Evolutionary conservation across 2,113 vertebrate species (phyloP), one percentile per base, ranked within the genome.

Genomic region (Otolemur garnettii): DNA sequence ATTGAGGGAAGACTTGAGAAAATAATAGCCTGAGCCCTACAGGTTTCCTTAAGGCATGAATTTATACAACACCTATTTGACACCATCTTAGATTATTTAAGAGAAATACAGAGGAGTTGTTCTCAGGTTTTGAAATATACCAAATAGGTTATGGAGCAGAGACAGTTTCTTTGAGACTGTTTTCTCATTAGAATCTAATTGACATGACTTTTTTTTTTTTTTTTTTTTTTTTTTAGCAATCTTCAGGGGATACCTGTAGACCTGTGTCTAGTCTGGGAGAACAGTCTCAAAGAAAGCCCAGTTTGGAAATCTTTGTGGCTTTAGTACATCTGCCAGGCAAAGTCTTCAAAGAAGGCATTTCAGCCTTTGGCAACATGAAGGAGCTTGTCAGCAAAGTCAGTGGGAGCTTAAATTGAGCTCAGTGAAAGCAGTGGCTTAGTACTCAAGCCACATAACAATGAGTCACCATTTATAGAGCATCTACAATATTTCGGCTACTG

Each of bases 61-160:
- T 33, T 69, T 21, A 57, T 19, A 87, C 59, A 90, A 35, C 21
- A 74, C 28, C 8, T 62, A 74, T 74, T 77, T 82, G 33, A 22
- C n/a, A 66, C 18, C 59, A 28, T 88, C 38, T 75, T 83, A 71
- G 13, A 33, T 13, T 94, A 13, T 86, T 93, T 15, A 82, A 21
- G 33, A 85, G 28, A 95, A 87, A 93, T 50, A 50, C 6, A 86
- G 14, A 90, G 4, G 14, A 91, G 21, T 94, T 21, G 78, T 90
- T 90, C 74, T 91, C 55, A 87, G 30, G 45, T 87, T 97, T 80
- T 87, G 72, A 96, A 93, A 94, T 2, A 94, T 5, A 78, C 24
- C 30, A 50, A 92, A 80, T 7, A 84, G 24, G 30, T 66, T 93
- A 92, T 62, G 55, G 22, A 95, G 38, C 38, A 85, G 68, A 88